Percentiles rank a stretch among this genome's conserved stretches.
phyloP scores from a whole-genome alignment of 2,888 invertebrate genomes.

The Lycaena phlaeas region DNA sequence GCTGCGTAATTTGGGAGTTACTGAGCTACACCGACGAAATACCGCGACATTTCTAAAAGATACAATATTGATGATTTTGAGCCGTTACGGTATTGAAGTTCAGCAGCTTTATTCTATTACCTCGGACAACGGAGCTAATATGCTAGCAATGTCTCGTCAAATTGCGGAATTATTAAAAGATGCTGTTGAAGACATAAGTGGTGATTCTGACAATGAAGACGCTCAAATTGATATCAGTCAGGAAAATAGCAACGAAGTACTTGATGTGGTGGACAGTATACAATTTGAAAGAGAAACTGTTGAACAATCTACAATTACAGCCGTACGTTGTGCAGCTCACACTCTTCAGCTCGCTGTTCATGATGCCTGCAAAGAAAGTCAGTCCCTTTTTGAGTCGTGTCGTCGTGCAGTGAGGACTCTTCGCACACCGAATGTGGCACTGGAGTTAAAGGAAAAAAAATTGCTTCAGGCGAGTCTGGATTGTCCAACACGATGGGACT shows the following conservation, averaged over 20 bases:
- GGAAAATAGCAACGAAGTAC: background rate
- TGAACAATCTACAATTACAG: background rate
- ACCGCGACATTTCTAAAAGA: constrained; percentile 2
- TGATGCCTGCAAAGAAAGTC: background rate
- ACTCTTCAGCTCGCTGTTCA: background rate
- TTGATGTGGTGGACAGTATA: background rate
- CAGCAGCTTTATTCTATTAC: background rate
- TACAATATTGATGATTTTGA: background rate
- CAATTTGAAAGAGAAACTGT: background rate
- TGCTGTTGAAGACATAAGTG: background rate
- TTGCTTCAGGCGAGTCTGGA: background rate
- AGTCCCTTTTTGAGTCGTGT: background rate
- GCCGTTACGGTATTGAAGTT: background rate
- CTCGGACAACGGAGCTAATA: background rate
- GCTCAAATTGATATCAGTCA: too few relatives aligned
- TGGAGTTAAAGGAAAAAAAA: background rate
- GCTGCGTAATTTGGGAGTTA: constrained; percentile 2
- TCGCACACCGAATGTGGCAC: background rate
- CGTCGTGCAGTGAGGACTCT: background rate
- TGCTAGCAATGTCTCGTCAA: background rate
- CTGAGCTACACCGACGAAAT: background rate
- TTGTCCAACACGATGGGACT: background rate
- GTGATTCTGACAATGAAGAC: too few relatives aligned
- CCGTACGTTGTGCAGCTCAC: background rate
- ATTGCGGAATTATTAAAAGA: background rate